Conservation (phyloP, 2,888 invertebrate genomes). For the Pseudoips prasinana region DNA sequence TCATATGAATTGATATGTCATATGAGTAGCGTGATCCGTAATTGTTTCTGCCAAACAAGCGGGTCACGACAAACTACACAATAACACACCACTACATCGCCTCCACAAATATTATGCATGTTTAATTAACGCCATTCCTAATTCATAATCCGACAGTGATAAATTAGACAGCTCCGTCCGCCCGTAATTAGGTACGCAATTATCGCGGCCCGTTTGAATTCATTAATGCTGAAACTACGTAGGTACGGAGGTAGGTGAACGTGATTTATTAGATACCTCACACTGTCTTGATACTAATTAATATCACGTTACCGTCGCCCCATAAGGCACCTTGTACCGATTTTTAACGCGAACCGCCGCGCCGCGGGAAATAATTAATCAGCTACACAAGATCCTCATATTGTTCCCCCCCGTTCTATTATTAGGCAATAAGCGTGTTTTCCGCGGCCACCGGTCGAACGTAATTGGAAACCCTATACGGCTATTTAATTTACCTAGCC, state of each 20-base stretch:
- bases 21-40: too few species aligned
- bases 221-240: constrained; percentile 68
- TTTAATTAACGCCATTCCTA: constrained; percentile 76
- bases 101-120: constrained; percentile 74
- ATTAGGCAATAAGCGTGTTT: constrained; percentile 72
- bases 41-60: not conserved
- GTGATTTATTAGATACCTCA: constrained; percentile 68
- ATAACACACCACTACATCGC: constrained; percentile 40
- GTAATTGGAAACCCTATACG: constrained; percentile 76
- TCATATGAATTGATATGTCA: too few species aligned
- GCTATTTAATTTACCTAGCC: constrained; percentile 77
- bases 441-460: constrained; percentile 56
- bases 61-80: constrained; percentile 25
- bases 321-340: constrained; percentile 30
- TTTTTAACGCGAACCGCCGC: constrained; percentile 46
- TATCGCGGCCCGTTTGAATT: constrained; percentile 78
- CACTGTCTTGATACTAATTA: constrained; percentile 69
- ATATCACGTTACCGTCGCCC: constrained; percentile 57
- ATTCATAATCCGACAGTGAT: constrained; percentile 81
- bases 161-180: constrained; percentile 72
- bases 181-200: constrained; percentile 78
- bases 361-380: constrained; percentile 61
- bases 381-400: constrained; percentile 58
- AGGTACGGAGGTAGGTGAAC: constrained; percentile 49
- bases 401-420: constrained; percentile 61